Base-by-base conservation (phyloP, 2,797 vertebrate genomes). In the Lutjanus campechanus region DNA sequence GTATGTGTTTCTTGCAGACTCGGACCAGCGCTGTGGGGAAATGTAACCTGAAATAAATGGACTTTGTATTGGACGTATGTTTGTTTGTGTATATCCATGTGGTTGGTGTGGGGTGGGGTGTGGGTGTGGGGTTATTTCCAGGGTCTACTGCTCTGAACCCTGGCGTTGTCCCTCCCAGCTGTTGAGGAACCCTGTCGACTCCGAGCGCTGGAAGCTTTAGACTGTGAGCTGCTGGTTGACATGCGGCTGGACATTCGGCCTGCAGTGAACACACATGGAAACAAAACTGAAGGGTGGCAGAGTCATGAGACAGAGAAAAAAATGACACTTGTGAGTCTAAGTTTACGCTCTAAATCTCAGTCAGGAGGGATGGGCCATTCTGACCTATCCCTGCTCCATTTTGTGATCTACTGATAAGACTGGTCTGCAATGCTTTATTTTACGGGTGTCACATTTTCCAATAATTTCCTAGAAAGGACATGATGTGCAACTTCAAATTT, bases 101-200 rank as follows among this genome's bases (percentile, higher is more conserved):
- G 17, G 36, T 5, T n/a, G 47, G 29, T 3, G n/a, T 29, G 7
- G 13, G 22, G 5, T 0, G 53, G 58, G 15, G 4, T 36, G 29
- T 36, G 29, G 29, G 29, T 36, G 29, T 5, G 51, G 49, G 2
- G 36, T 91, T 82, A 99, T 95, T 97, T 98, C 98, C 98, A 99
- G 0, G 97, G 96, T 74, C 94, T 94, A 77, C 95, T 95, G 90
- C 95, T 93, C 65, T 92, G 91, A 0, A 90, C 86, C 12, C 94
- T 93, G 81, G 90, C 0, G 43, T 89, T 69, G 1, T 79, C n/a
- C 1, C 79, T 89, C 60, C 78, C 84, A 1, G 93, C 11, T 0
- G 85, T 0, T 0, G 94, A 89, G 1, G 95, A 94, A 19, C 90
- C 86, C 71, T 92, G 91, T 67, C 84, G 82, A 83, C 95, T 94